Conservation (phyloP, 30 jellyfish, hydroid and myxozoan species). For the Chrysaora quinquecirrha region DNA sequence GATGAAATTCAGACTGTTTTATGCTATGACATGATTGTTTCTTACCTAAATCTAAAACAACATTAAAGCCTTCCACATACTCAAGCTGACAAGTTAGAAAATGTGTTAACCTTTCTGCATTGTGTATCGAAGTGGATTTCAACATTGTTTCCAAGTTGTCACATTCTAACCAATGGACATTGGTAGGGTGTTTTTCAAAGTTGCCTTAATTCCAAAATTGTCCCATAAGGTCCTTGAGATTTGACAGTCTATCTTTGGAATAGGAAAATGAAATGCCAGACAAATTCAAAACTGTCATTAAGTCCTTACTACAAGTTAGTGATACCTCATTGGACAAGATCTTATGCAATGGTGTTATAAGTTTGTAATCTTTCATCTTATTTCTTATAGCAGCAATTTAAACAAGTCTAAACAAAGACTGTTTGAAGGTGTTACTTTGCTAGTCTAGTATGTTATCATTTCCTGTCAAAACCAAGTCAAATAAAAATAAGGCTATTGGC, state of each 20-base stretch:
- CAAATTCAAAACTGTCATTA: constrained; percentile 12
- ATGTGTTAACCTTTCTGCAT: constrained; percentile 35
- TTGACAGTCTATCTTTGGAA: constrained; percentile 31
- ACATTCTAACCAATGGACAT: constrained; percentile 34
- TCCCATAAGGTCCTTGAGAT: constrained; percentile 19
- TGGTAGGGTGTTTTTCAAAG: constrained; percentile 4
- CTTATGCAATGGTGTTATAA: constrained; percentile 21
- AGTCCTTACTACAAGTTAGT: constrained; percentile 20
- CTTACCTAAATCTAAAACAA: constrained; percentile 7
- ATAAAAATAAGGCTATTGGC: constrained; percentile 1
- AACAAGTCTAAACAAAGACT: constrained; percentile 9
- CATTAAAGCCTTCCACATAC: background rate
- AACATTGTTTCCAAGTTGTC: constrained; percentile 37
- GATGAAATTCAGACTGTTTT: constrained; percentile 13
- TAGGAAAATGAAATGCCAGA: constrained; percentile 38
- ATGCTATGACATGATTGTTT: constrained; percentile 5
- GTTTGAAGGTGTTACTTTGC: background rate
- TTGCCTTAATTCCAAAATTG: constrained; percentile 15
- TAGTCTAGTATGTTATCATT: background rate
- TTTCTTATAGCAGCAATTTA: constrained; percentile 7
- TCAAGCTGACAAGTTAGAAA: constrained; percentile 15
- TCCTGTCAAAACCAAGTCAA: constrained; percentile 24
- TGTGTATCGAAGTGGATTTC: constrained; percentile 3
- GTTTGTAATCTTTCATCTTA: background rate
- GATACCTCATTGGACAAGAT: constrained; percentile 36